phyloP scores from a whole-genome alignment of 1,140 invertebrate genomes.

The Drosophila gunungcola region DNA sequence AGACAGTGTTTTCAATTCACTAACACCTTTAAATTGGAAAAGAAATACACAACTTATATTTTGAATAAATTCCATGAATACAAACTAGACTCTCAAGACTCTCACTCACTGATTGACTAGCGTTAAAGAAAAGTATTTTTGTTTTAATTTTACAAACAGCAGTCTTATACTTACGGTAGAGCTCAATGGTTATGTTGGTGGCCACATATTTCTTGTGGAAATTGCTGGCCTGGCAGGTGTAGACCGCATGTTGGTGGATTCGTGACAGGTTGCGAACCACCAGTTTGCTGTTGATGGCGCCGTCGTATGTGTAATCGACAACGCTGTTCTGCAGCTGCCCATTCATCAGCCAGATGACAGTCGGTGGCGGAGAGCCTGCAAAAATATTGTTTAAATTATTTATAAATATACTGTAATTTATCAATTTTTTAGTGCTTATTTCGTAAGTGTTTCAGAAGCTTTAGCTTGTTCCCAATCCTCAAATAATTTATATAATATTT shows the following conservation, averaged over 20 bases:
- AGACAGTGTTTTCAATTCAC: constrained; percentile 6
- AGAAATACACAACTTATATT: not conserved
- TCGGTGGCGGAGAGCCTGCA: constrained; percentile 92
- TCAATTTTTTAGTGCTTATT: no score
- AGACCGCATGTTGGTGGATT: constrained; percentile 91
- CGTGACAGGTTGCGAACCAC: constrained; percentile 87
- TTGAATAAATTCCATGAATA: no score
- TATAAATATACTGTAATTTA: no score
- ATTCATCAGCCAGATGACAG: constrained; percentile 94
- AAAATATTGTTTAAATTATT: constrained; percentile 1
- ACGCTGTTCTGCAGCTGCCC: constrained; percentile 87
- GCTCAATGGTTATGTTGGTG: constrained; percentile 88
- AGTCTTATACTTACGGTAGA: constrained; percentile 88
- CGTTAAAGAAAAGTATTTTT: not conserved
- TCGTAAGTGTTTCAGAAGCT: no score
- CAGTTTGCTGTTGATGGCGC: constrained; percentile 85
- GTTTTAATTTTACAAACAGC: not conserved
- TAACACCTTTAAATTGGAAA: not conserved
- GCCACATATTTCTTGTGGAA: constrained; percentile 90
- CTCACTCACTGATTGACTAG: not conserved
- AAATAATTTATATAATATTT: no score
- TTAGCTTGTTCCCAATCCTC: no score
- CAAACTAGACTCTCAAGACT: no score
- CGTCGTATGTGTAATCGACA: constrained; percentile 83
- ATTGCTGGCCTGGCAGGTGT: constrained; percentile 94